Base-by-base conservation (phyloP, 2,888 invertebrate species). In the Timandra comae region DNA sequence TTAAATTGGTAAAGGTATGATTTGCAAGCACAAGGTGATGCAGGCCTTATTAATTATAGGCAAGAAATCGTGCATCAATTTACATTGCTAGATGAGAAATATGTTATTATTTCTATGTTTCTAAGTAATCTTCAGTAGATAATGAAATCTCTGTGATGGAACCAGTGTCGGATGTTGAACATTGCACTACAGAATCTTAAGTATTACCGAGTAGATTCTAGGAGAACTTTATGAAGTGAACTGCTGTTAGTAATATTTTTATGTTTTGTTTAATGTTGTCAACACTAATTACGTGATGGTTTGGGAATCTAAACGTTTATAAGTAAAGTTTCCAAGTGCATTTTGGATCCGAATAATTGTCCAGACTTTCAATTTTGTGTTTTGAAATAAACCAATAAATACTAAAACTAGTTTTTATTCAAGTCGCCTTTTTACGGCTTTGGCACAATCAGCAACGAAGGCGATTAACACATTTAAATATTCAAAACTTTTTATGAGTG, bases 331-430 rank as follows among this genome's bases (percentile, higher is more conserved):
- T 72, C 75, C 65, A 52, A 73, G 72, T 66, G 67, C 70, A 71
- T 73, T 71, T 73, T 76, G 72, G 74, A 65, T 74, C 75, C 70
- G 74, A 72, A 69, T 70, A 73, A 74, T 66, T 80, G 73, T 79
- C 43, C 74, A 74, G 71, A 80, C 76, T 77, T 81, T 73, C 79
- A 80, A 78, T 75, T 78, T 82, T 82, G 82, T 82, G 82, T 82
- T 82, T 46, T 79, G 61, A 79, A 80, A 80, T 81, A 82, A 84
- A 82, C 73, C 70, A 71, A 73, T 81, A 77, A 77, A 80, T 65
- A 66, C 67, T 58, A 63, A 25, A 12, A 24, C 7, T 30, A 19
- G 34, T 38, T 30, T 46, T 38, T 35, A 16, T 16, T 16, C n/a
- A n/a, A n/a, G n/a, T n/a, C n/a, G n/a, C n/a, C n/a, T n/a, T n/a